Conservation (phyloP, 2,113 vertebrate species). For the Rattus norvegicus region DNA sequence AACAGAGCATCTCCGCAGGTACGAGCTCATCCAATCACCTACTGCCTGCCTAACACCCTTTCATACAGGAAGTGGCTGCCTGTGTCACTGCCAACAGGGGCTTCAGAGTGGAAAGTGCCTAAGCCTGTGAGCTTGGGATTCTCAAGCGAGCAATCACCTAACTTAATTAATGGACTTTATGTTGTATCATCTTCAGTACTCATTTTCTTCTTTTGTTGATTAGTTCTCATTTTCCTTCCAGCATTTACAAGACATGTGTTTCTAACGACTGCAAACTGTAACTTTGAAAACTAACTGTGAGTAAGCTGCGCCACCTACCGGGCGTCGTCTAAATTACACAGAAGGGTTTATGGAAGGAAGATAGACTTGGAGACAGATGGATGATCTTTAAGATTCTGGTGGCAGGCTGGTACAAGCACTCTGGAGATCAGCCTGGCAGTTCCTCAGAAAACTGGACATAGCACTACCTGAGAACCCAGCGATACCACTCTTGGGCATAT, state of each 20-base stretch:
- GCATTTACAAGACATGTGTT: constrained; percentile 8
- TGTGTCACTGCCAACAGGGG: background rate
- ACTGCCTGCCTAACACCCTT: background rate
- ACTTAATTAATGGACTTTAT: background rate
- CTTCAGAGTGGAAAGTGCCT: background rate
- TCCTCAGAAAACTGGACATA: too few species aligned
- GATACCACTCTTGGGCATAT: too few species aligned
- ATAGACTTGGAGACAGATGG: background rate
- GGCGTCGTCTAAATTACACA: constrained; percentile 44
- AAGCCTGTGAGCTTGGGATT: background rate
- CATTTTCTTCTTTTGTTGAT: background rate
- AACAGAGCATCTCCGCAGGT: background rate
- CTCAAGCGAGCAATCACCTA: background rate
- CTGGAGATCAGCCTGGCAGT: too few species aligned
- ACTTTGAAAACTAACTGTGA: constrained; percentile 60
- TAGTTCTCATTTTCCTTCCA: background rate
- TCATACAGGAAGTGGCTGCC: background rate
- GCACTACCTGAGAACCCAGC: too few species aligned
- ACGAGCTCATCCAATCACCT: background rate
- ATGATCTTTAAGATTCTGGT: background rate
- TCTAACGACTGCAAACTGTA: background rate
- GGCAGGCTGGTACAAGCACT: too few species aligned
- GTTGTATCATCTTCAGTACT: background rate
- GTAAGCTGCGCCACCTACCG: constrained; percentile 71
- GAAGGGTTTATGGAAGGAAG: background rate